These are phyloP conservation scores for Virgularia gustaviana DNA, from an alignment of 92 coral and sea anemone genomes.

Conservation along the genomic window DNA sequence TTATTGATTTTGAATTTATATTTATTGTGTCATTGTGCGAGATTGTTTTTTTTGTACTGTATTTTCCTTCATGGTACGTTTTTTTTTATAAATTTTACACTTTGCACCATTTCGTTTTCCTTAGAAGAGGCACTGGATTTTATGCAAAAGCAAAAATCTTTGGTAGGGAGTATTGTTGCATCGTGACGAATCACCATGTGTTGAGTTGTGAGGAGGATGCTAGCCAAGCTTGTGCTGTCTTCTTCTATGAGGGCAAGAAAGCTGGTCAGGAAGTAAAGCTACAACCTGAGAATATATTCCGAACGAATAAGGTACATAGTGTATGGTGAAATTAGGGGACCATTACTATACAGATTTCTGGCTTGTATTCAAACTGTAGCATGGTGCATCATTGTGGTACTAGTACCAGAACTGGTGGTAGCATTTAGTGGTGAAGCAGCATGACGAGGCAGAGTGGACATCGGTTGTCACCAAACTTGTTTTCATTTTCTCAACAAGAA, in stretches of 20 bases:
- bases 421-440: too few relatives aligned
- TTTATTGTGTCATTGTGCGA: too few relatives aligned
- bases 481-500: too few relatives aligned
- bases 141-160: conserved; percentile 54
- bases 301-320: conserved; percentile 68
- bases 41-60: not conserved
- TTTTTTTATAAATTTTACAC: not conserved
- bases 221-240: conserved; percentile 56
- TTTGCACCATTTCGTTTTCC: not conserved
- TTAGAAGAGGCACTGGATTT: conserved; percentile 85
- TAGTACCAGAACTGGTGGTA: too few relatives aligned
- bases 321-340: not conserved
- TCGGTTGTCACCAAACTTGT: too few relatives aligned
- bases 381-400: too few relatives aligned
- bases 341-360: too few relatives aligned
- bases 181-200: conserved; percentile 94
- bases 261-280: conserved; percentile 53
- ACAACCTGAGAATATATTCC: conserved; percentile 65
- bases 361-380: too few relatives aligned
- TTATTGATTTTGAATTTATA: too few relatives aligned
- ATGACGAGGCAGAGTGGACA: too few relatives aligned
- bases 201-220: conserved; percentile 59
- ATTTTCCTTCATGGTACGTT: not conserved
- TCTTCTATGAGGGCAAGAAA: conserved; percentile 59
- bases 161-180: conserved; percentile 46